phyloP scores from a whole-genome alignment of 1,140 invertebrate species.

The Habropoda laboriosa region DNA sequence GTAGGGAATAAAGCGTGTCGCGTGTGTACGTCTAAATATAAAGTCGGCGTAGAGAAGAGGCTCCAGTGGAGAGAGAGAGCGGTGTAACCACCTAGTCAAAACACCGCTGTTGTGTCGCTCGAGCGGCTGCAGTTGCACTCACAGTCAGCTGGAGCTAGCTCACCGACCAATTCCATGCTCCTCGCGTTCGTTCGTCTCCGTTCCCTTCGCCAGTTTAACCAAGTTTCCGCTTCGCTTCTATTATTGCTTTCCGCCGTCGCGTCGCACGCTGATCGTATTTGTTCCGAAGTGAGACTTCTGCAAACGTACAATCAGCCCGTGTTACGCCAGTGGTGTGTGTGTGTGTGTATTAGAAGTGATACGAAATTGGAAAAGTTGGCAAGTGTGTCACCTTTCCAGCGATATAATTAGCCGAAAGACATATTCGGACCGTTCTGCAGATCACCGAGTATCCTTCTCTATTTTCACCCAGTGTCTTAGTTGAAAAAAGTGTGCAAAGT shows the following conservation, averaged over 20 bases:
- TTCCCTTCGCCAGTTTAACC: background rate
- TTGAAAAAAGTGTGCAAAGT: no score
- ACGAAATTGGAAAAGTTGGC: background rate
- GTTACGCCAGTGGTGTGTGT: no score
- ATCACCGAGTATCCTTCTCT: no score
- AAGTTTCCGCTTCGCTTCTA: no score
- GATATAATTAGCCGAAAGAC: slow-evolving; percentile 12
- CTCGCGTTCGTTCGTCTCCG: background rate
- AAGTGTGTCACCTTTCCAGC: background rate
- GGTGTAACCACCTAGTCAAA: slow-evolving; percentile 43
- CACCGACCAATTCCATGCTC: background rate
- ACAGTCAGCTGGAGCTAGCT: background rate
- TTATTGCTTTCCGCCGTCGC: background rate
- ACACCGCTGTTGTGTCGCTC: slow-evolving; percentile 21
- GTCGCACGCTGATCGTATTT: background rate
- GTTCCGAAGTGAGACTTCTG: no score
- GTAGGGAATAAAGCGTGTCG: slow-evolving; percentile 54
- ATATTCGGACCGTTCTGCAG: no score
- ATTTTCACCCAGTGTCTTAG: no score
- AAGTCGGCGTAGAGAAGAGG: slow-evolving; percentile 48
- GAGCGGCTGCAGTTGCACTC: background rate
- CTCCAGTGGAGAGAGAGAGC: slow-evolving; percentile 36
- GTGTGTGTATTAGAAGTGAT: no score
- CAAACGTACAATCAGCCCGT: no score
- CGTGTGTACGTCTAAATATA: slow-evolving; percentile 67